Conservation (phyloP, 35 echinoderm and acorn worm species). For the Strongylocentrotus purpuratus region DNA sequence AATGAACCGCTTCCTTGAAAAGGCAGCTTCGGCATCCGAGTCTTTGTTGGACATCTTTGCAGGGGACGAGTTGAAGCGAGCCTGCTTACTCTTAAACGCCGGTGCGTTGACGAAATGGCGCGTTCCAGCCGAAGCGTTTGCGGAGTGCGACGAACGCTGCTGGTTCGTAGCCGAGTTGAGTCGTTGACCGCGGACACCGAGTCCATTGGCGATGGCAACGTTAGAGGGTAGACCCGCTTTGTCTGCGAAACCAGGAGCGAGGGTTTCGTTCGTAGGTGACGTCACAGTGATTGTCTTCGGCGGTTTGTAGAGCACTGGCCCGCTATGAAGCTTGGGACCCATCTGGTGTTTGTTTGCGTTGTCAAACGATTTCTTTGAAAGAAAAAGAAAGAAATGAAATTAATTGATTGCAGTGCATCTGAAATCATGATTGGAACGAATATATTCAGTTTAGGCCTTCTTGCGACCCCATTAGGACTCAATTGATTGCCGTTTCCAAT, state of each 20-base stretch:
- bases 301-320: not conserved
- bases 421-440: too few species aligned
- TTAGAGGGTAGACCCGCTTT: not conserved
- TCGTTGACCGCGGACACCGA: constrained; percentile 25
- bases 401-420: too few species aligned
- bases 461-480: too few species aligned
- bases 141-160: not conserved
- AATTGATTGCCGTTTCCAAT: too few species aligned
- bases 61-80: not conserved
- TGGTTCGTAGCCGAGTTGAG: not conserved
- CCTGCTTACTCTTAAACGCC: constrained; percentile 7
- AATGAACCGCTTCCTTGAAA: not conserved
- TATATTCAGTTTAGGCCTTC: too few species aligned
- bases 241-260: not conserved
- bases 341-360: not conserved
- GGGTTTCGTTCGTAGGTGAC: not conserved
- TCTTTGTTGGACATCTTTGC: not conserved
- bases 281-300: not conserved
- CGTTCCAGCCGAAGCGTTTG: not conserved
- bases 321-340: not conserved
- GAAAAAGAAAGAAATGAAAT: not conserved
- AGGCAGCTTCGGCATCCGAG: not conserved
- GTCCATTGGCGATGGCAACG: not conserved
- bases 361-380: not conserved
- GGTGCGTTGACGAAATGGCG: constrained; percentile 25